phyloP scores from a whole-genome alignment of 2,113 vertebrate genomes.

The Tangachromis dhanisi region DNA sequence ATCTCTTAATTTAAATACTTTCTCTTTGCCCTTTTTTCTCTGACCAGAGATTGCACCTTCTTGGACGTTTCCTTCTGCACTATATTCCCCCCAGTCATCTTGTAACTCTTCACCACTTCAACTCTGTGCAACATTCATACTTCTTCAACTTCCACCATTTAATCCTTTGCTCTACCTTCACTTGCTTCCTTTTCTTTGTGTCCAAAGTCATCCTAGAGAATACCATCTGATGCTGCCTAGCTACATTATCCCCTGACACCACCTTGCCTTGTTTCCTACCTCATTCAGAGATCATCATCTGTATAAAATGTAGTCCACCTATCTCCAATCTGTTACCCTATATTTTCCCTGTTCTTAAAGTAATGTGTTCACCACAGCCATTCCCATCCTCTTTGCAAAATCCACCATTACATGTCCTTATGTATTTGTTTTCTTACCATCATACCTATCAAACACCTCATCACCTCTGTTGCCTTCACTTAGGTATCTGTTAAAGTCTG shows the following conservation, averaged over 20 bases:
- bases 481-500: neutral
- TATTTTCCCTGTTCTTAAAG: neutral
- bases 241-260: neutral
- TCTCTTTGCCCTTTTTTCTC: neutral
- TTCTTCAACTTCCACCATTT: neutral
- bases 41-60: neutral
- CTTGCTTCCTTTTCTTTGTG: neutral
- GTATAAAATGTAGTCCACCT: neutral
- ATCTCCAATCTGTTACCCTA: neutral
- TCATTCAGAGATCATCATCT: neutral
- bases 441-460: neutral
- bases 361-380: neutral
- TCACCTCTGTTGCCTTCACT: neutral
- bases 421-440: neutral
- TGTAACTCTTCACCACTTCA: neutral
- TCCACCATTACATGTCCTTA: neutral
- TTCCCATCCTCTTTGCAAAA: neutral
- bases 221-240: neutral
- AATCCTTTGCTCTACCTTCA: neutral
- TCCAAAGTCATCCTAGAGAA: neutral
- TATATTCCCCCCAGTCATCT: neutral
- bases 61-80: neutral
- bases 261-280: neutral
- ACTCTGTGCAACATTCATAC: neutral
- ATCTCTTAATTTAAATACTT: neutral